Base-by-base conservation (phyloP, 2,113 vertebrate genomes). In the Excalfactoria chinensis region DNA sequence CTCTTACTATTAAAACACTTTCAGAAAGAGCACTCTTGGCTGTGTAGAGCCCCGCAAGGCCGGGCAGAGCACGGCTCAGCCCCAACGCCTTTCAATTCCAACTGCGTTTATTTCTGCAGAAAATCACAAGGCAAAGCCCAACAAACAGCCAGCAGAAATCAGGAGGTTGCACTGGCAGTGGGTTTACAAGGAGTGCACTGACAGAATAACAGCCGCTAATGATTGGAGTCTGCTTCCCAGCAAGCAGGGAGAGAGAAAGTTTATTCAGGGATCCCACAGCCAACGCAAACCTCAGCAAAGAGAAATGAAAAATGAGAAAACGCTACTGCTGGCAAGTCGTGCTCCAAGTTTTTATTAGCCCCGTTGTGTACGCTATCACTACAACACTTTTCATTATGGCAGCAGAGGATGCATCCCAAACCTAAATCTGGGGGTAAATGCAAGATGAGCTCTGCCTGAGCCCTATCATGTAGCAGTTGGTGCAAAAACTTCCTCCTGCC, bases 1-100 rank as follows among this genome's bases (percentile, higher is more conserved):
- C 72, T 96, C 91, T 92, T 93, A 94, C 82, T 97, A 92, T 90
- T 94, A 92, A 95, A 97, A 96, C 92, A 96, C 87, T 96, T 73
- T 66, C 88, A 91, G 93, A 93, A 80, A 84, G 83, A 86, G 70
- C 75, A 85, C 90, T 91, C 88, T 91, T 86, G 62, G 69, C 91
- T 84, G 95, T 90, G 88, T 62, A 18, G 9, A 89, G 85, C 71
- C 67, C 72, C 58, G 89, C 85, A 94, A 69, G 64, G 21, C 76
- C 30, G 2, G 78, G 76, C 94, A 69, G 73, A 88, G 75, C 43
- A 34, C 26, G 13, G 58, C 67, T 48, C 78, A 64, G 78, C 69
- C 28, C 37, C 90, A 82, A 88, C 12, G 59, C 0, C 0, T 82
- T 86, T 35, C 84, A 93, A 96, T 90, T 51, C 72, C 34, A 48